These are phyloP conservation scores for Lepidurus couesii DNA, from an alignment of 1,140 invertebrate genomes.

Conservation along the genomic window DNA sequence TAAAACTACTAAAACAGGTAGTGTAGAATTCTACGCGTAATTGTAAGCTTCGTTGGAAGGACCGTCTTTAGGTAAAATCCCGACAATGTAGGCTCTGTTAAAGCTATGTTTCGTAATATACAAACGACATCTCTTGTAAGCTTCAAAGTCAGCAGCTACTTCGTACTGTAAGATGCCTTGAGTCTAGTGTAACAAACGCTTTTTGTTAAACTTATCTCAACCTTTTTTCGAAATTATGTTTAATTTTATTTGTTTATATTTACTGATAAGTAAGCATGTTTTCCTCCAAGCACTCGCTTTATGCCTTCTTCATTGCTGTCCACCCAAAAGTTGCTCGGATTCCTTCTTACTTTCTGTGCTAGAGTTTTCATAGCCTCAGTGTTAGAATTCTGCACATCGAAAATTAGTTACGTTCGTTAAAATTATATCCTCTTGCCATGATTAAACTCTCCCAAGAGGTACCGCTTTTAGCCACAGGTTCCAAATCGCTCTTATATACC, in stretches of 20 bases:
- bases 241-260: not conserved
- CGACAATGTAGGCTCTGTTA: not conserved
- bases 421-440: not conserved
- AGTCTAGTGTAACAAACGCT: not conserved
- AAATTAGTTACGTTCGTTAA: not conserved
- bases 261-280: not conserved
- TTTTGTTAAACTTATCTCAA: not conserved
- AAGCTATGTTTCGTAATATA: conserved; percentile 4
- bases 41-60: not conserved
- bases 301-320: not conserved
- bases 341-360: not conserved
- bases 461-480: not conserved
- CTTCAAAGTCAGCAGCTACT: not conserved
- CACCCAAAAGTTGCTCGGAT: not conserved
- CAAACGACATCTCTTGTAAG: not conserved
- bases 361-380: not conserved
- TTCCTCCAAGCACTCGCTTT: not conserved
- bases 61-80: not conserved
- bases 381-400: not conserved
- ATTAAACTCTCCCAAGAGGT: not conserved
- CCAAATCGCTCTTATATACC: not conserved
- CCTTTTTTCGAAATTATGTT: not conserved
- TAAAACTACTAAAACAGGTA: not conserved
- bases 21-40: not conserved
- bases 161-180: not conserved